Evolutionary conservation across 2,113 vertebrate genomes (phyloP).

Genomic region (Gallinago jamesoni): DNA sequence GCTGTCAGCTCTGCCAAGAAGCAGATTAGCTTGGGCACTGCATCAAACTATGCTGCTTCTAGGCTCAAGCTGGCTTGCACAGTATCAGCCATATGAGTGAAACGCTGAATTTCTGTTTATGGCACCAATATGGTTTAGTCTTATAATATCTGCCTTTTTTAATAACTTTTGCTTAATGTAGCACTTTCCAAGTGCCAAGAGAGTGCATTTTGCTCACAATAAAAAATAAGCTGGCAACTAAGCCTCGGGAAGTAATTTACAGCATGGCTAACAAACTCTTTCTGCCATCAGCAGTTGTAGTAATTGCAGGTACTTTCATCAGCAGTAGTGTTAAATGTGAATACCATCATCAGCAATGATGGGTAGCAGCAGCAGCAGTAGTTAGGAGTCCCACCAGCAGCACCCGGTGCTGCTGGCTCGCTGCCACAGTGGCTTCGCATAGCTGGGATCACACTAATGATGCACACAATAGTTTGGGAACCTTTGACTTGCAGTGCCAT

Average conservation of each 20-base stretch:
- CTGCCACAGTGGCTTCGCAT: background rate
- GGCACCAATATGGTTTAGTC: background rate
- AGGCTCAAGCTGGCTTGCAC: background rate
- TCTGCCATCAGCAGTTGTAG: slow-evolving; percentile 54
- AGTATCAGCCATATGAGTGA: background rate
- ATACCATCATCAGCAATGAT: slow-evolving; percentile 54
- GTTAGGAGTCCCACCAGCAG: background rate
- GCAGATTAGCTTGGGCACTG: background rate
- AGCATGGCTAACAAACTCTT: slow-evolving; percentile 30
- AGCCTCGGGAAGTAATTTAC: slow-evolving; percentile 47
- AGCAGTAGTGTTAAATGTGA: slow-evolving; percentile 56
- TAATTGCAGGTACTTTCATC: slow-evolving; percentile 66
- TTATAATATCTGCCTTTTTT: slow-evolving; percentile 41
- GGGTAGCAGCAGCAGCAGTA: background rate
- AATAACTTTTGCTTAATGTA: slow-evolving; percentile 46
- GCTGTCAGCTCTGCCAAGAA: background rate
- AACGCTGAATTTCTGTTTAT: slow-evolving; percentile 34
- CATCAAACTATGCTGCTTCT: background rate
- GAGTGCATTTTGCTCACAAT: slow-evolving; percentile 34
- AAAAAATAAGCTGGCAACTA: background rate
- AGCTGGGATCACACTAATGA: background rate
- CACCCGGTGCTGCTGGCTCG: background rate
- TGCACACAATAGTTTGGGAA: background rate
- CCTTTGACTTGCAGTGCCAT: background rate
- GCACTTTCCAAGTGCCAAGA: slow-evolving; percentile 22